phyloP scores from a whole-genome alignment of 2,113 vertebrate species.

The Ammodytes dubius region DNA sequence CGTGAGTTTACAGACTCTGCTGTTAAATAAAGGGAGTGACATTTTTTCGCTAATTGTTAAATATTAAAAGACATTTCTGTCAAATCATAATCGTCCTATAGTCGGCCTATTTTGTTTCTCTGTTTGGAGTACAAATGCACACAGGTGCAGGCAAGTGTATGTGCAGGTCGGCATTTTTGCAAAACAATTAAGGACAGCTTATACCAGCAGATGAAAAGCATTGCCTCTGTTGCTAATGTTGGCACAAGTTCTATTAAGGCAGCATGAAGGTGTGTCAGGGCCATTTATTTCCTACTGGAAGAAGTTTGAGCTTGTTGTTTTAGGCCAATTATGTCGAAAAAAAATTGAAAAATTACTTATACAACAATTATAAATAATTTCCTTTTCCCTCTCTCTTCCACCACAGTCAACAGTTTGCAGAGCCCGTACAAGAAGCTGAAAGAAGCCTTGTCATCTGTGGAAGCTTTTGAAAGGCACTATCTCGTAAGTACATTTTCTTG shows the following conservation, averaged over 20 bases:
- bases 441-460: conserved; percentile 96
- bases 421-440: conserved; percentile 98
- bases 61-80: background rate
- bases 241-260: background rate
- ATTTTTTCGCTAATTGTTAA: background rate
- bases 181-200: background rate
- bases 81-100: background rate
- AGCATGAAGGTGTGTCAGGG: background rate
- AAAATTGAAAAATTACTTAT: background rate
- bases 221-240: background rate
- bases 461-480: conserved; percentile 98
- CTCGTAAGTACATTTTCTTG: conserved; percentile 86
- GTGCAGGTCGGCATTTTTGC: too few species aligned
- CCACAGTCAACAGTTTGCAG: conserved; percentile 92
- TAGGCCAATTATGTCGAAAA: background rate
- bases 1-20: conserved; percentile 77
- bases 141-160: background rate
- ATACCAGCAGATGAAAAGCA: background rate
- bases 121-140: background rate
- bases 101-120: background rate
- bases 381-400: conserved; percentile 14
- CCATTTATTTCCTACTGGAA: background rate
- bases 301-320: background rate
- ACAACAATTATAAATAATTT: background rate
- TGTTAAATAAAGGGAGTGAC: background rate